A percentile compares a stretch with the other conserved stretches of the same genome.
Evolutionary conservation across 2,888 invertebrate genomes (phyloP).

Genomic region (Machimus atricapillus): DNA sequence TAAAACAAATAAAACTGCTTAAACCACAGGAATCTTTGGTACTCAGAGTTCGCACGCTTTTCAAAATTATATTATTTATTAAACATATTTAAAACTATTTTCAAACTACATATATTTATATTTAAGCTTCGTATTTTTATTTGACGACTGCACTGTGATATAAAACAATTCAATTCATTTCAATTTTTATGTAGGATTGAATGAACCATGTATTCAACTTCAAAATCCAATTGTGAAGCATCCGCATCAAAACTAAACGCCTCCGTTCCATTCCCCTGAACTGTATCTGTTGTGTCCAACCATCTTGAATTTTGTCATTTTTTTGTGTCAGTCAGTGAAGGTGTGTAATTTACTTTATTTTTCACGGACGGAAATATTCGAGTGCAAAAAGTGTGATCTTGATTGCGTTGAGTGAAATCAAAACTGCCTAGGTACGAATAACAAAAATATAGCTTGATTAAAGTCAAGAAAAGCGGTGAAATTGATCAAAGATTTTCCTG

Average conservation of each 20-base stretch:
- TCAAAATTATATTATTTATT: too few species aligned
- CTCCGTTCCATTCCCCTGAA: background rate
- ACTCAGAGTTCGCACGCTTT: too few species aligned
- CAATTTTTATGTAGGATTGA: too few species aligned
- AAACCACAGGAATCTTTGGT: too few species aligned
- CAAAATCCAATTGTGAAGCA: background rate
- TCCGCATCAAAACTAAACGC: background rate
- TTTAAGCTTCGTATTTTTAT: too few species aligned
- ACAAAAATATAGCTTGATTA: background rate
- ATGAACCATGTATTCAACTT: too few species aligned
- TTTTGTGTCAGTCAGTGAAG: background rate
- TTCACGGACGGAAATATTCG: background rate
- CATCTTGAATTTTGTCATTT: conserved; percentile 29
- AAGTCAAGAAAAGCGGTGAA: background rate
- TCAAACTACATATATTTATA: too few species aligned
- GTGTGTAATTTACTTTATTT: background rate
- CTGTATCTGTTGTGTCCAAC: conserved; percentile 16
- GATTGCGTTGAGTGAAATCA: background rate
- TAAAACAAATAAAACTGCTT: too few species aligned
- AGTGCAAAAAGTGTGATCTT: background rate
- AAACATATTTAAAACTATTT: too few species aligned
- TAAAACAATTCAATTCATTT: too few species aligned
- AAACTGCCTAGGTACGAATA: background rate
- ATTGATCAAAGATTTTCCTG: background rate
- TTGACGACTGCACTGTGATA: too few species aligned